These are phyloP conservation scores for Cryptocephalus moraei DNA, from an alignment of 2,888 invertebrate species.

Conservation along the genomic window DNA sequence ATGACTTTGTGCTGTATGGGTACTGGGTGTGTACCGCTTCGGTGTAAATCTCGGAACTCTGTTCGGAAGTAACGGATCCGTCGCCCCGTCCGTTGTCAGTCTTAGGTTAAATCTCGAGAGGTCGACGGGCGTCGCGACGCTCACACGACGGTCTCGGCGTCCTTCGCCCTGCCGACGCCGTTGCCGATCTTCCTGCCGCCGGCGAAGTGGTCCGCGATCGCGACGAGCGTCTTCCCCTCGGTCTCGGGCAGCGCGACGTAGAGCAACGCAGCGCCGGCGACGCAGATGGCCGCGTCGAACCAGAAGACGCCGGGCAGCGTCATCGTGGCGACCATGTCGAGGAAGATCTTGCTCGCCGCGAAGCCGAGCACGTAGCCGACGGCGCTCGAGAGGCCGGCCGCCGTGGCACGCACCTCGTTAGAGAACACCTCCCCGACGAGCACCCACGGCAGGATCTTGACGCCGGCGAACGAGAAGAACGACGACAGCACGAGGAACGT, in stretches of 20 bases:
- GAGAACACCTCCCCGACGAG: constrained; percentile 70
- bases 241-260: constrained; percentile 72
- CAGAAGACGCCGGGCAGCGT: constrained; percentile 64
- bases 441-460: constrained; percentile 69
- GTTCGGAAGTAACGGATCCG: too few relatives aligned
- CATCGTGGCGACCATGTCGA: constrained; percentile 51
- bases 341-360: constrained; percentile 62
- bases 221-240: constrained; percentile 62
- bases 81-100: too few relatives aligned
- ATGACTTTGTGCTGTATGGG: too few relatives aligned
- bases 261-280: constrained; percentile 52
- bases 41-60: too few relatives aligned
- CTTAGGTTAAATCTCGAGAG: too few relatives aligned
- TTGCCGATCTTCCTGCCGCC: constrained; percentile 46
- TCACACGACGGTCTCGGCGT: neutral
- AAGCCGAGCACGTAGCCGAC: constrained; percentile 69
- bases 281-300: constrained; percentile 53
- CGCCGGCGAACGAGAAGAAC: constrained; percentile 57
- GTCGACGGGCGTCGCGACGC: too few relatives aligned
- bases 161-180: constrained; percentile 33
- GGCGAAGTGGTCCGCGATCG: constrained; percentile 61
- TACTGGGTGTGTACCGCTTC: too few relatives aligned
- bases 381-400: constrained; percentile 63
- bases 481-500: constrained; percentile 55
- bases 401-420: constrained; percentile 56